phyloP scores from a whole-genome alignment of 2,888 invertebrate species.

The Hydroisotoma schaefferi region DNA sequence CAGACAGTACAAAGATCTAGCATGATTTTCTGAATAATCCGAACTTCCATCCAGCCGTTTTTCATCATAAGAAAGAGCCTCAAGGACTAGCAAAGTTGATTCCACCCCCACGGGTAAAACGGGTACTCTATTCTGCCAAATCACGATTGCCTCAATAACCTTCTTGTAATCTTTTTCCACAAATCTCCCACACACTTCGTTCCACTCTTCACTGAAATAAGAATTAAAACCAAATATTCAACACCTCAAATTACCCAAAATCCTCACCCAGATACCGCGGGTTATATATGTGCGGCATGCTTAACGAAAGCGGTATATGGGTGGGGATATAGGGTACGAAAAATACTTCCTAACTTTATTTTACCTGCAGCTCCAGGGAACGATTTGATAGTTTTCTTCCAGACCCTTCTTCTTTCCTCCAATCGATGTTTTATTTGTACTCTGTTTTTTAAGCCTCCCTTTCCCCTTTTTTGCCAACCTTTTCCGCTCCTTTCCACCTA shows the following conservation, averaged over 20 bases:
- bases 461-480: too few species aligned
- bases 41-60: not conserved
- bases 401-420: too few species aligned
- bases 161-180: constrained; percentile 29
- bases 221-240: constrained; percentile 5
- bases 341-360: not conserved
- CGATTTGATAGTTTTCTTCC: constrained; percentile 22
- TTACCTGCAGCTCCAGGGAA: constrained; percentile 32
- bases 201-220: constrained; percentile 47
- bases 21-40: constrained; percentile 20
- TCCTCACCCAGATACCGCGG: not conserved
- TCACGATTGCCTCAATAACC: constrained; percentile 33
- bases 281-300: too few species aligned
- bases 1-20: constrained; percentile 40
- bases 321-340: too few species aligned
- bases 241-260: not conserved
- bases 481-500: too few species aligned
- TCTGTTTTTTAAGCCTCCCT: too few species aligned
- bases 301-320: not conserved
- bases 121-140: constrained; percentile 46
- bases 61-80: constrained; percentile 35
- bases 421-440: too few species aligned
- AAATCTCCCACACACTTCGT: constrained; percentile 39
- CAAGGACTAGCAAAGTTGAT: constrained; percentile 33
- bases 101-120: constrained; percentile 45